phyloP scores from a whole-genome alignment of 2,113 vertebrate genomes.

The Grus americana region DNA sequence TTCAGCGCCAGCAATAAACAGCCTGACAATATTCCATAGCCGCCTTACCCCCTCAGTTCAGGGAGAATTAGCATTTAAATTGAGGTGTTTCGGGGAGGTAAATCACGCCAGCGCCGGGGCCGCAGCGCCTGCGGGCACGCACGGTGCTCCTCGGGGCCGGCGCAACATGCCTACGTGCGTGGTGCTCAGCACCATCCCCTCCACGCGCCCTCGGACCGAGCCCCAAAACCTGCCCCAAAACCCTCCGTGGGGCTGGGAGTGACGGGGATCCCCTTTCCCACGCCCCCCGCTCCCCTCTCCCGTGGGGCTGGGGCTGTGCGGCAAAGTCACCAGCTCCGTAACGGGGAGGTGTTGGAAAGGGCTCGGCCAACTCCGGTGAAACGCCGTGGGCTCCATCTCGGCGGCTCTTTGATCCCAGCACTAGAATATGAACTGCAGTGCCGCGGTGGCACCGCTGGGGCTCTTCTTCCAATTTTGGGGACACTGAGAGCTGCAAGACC shows the following conservation, averaged over 20 bases:
- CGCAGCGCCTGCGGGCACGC: rapidly evolving
- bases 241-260: rapidly evolving
- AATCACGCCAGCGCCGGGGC: slow-evolving; percentile 7
- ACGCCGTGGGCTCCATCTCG: neutral
- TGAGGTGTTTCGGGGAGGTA: slow-evolving; percentile 59
- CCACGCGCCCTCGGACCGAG: rapidly evolving
- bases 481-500: neutral
- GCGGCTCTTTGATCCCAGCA: neutral
- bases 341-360: neutral
- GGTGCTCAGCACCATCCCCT: neutral
- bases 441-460: neutral
- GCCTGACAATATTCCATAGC: neutral
- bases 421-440: neutral
- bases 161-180: rapidly evolving
- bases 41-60: neutral
- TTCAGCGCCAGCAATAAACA: slow-evolving; percentile 9
- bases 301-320: neutral
- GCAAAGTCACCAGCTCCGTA: neutral
- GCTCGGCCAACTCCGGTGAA: neutral
- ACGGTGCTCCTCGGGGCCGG: rapidly evolving
- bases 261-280: neutral
- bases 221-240: neutral
- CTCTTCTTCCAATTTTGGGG: neutral
- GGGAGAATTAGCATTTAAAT: slow-evolving; percentile 77
- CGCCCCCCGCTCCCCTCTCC: neutral